Evolutionary conservation across 2,888 invertebrate genomes (phyloP).

Genomic region (Hermodice carunculata): DNA sequence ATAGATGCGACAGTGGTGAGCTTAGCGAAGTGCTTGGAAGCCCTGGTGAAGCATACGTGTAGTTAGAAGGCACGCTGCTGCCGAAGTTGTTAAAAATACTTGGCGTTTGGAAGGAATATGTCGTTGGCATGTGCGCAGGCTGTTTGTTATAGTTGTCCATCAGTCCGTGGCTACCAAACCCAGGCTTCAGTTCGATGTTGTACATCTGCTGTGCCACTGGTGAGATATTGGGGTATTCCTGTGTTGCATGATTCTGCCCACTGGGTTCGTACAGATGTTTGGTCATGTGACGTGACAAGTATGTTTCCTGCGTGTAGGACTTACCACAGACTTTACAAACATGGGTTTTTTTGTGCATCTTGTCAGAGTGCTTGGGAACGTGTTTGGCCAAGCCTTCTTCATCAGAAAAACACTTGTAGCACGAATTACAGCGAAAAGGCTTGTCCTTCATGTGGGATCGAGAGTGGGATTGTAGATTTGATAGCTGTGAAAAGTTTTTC

Average conservation of each 20-base stretch:
- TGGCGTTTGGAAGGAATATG: constrained; percentile 70
- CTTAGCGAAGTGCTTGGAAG: constrained; percentile 44
- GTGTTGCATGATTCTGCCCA: not conserved
- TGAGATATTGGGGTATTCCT: too few relatives aligned
- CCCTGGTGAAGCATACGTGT: constrained; percentile 31
- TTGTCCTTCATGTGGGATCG: constrained; percentile 99
- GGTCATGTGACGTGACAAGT: constrained; percentile 99
- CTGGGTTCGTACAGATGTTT: constrained; percentile 77
- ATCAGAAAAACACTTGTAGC: constrained; percentile 99
- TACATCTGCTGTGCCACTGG: not conserved
- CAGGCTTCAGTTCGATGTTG: not conserved
- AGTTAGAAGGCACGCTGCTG: constrained; percentile 22
- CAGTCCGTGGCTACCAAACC: not conserved
- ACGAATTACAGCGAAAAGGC: constrained; percentile 99
- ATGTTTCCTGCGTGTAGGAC: constrained; percentile 99
- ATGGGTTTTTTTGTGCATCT: constrained; percentile 98
- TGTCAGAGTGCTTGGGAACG: constrained; percentile 94
- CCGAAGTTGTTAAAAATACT: constrained; percentile 36
- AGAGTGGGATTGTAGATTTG: too few relatives aligned
- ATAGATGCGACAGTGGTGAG: constrained; percentile 64
- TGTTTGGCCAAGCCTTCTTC: constrained; percentile 97
- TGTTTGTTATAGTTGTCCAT: constrained; percentile 9
- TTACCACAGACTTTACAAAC: constrained; percentile 99
- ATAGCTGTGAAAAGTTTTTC: too few relatives aligned
- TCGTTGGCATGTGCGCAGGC: constrained; percentile 85